Base-by-base conservation (phyloP, 2,888 invertebrate species). In the Machimus rusticus region DNA sequence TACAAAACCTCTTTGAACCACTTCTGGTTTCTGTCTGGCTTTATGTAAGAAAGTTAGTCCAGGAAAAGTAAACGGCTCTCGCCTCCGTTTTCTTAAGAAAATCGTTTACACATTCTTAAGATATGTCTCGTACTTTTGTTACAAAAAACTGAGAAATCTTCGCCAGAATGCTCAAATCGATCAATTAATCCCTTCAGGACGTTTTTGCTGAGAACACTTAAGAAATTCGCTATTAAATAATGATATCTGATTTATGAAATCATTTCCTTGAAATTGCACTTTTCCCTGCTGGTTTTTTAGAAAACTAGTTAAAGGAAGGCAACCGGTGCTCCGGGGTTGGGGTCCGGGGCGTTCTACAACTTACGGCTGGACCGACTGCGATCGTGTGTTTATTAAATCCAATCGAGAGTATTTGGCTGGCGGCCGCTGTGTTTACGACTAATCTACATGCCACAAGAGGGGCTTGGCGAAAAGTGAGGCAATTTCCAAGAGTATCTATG, bases 401-500 rank as follows among this genome's bases (percentile, higher is more conserved):
- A 1, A 66, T 66, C 66, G 23, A 23, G 23, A 23, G 23, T 57
- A 57, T 78, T 34, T 19, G 19, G 12, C 19, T n/a, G 34, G 34
- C 37, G 6, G 46, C 37, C 9, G 39, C 14, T n/a, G 8, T 19
- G 6, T 76, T 76, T 19, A 6, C 37, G 12, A 37, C 43, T 78
- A 78, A 78, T 78, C 78, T 78, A 78, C 78, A 78, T 78, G 78
- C 43, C 39, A 37, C 39, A n/a, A 78, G 78, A 23, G 78, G 78
- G 78, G 78, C 78, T 78, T 34, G 78, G 78, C 78, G 16, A 5
- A 23, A 78, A 78, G 43, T 78, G 39, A 43, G 78, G 78, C 39
- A 39, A 78, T 78, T 19, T 78, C 23, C 8, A 43, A 78, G 77
- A 34, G 37, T 19, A n/a, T 37, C 19, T n/a, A 39, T 9, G 78